Base-by-base conservation (phyloP, 2,797 vertebrate genomes). In the Propithecus deckenii region DNA sequence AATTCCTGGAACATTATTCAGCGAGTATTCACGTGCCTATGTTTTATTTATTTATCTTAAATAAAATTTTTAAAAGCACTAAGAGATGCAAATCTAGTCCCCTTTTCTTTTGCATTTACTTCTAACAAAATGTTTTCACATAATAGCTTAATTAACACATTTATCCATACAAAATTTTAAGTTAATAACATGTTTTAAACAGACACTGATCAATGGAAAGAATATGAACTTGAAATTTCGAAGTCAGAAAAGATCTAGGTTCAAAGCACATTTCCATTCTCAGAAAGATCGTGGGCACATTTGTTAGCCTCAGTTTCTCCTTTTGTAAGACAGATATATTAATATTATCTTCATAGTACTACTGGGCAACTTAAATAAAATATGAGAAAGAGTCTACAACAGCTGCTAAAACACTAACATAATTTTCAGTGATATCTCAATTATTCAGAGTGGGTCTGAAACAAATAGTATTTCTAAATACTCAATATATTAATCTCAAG, bases 151-250 rank as follows among this genome's bases (percentile, higher is more conserved):
- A 67, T 72, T 78, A 81, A 87, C 13, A 91, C 48, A 87, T 13
- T 50, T 92, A 89, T 43, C 30, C 30, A 90, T 38, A 48, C 6
- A 80, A 67, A n/a, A 91, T 88, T 89, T 91, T 91, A 96, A 92
- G 46, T 35, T 11, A 72, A 78, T 85, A 94, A 95, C 1, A 30
- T 95, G 8, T 83, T 95, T 97, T 89, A 95, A 96, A 91, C 43
- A 84, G 69, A 84, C 2, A 52, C n/a, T 89, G 41, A 90, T 74
- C 57, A 91, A n/a, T 25, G 38, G 15, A 92, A 91, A 95, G 30
- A 71, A 89, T 0, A 72, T n/a, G 41, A 86, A 85, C 30, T 81
- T 95, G 76, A 91, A 91, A 84, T 32, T 85, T 46, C 30, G 0
- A 67, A 65, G n/a, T 96, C 30, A 91, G 63, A 89, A 94, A 87